Evolutionary conservation across 2,797 vertebrate species (phyloP).

Genomic region (Neosalanx taihuensis): DNA sequence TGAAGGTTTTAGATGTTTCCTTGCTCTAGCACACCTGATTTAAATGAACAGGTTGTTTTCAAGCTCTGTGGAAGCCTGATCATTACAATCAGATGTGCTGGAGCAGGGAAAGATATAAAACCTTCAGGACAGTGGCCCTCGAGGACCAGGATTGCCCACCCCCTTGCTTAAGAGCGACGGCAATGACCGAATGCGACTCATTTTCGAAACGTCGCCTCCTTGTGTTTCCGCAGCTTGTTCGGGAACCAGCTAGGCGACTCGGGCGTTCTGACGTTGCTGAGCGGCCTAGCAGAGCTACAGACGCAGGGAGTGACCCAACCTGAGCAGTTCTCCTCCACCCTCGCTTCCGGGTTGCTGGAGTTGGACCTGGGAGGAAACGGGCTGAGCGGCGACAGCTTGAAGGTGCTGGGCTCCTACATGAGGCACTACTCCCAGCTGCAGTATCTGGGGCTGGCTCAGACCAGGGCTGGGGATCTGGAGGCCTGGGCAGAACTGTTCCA

Average conservation of each 20-base stretch:
- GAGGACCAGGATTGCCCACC: too few species aligned
- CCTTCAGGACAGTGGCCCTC: too few species aligned
- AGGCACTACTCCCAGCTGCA: slow-evolving; percentile 69
- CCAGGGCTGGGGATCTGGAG: slow-evolving; percentile 51
- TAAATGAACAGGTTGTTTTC: too few species aligned
- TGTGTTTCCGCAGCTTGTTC: slow-evolving; percentile 69
- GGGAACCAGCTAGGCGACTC: slow-evolving; percentile 78
- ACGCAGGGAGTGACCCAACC: slow-evolving; percentile 37
- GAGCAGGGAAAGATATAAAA: too few species aligned
- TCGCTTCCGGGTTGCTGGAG: slow-evolving; percentile 62
- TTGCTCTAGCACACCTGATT: too few species aligned
- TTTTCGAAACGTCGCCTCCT: not conserved
- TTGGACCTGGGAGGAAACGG: slow-evolving; percentile 80
- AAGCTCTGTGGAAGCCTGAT: too few species aligned
- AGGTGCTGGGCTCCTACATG: slow-evolving; percentile 69
- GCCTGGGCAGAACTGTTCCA: slow-evolving; percentile 77
- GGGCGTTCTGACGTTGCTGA: slow-evolving; percentile 69
- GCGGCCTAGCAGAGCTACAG: slow-evolving; percentile 71
- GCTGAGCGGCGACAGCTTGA: slow-evolving; percentile 66
- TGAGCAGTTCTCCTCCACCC: slow-evolving; percentile 25
- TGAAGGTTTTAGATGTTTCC: too few species aligned
- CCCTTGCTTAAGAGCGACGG: too few species aligned
- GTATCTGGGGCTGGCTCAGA: slow-evolving; percentile 77
- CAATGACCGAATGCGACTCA: not conserved
- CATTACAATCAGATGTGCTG: too few species aligned